Percentiles rank a stretch among this genome's conserved stretches.
These are phyloP conservation scores for Amphipoea oculea DNA, from an alignment of 2,888 invertebrate species.

Conservation along the genomic window DNA sequence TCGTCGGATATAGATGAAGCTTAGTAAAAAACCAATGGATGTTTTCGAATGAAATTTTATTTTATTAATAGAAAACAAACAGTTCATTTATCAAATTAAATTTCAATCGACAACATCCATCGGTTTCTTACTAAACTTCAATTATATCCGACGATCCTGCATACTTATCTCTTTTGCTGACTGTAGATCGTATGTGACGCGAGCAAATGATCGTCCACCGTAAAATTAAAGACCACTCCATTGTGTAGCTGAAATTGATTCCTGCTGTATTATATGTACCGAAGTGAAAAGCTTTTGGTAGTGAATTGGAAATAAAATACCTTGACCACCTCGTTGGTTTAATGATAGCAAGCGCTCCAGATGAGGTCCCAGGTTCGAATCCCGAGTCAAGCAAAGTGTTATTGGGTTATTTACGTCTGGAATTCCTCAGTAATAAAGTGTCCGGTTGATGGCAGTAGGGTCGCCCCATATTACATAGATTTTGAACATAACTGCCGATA, in stretches of 20 bases:
- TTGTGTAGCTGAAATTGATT: constrained; percentile 52
- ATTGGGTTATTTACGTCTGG: neutral
- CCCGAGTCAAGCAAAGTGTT: neutral
- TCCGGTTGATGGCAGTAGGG: neutral
- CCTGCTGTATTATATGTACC: constrained; percentile 16
- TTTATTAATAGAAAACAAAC: too few relatives aligned
- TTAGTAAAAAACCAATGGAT: too few relatives aligned
- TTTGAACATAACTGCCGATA: neutral
- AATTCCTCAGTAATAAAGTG: neutral
- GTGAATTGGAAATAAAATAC: neutral
- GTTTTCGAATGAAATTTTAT: too few relatives aligned
- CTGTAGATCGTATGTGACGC: constrained; percentile 9
- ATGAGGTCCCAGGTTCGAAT: neutral
- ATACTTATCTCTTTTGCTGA: too few relatives aligned
- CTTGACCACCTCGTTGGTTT: neutral
- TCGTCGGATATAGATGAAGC: too few relatives aligned
- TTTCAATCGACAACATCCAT: too few relatives aligned
- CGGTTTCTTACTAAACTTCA: too few relatives aligned
- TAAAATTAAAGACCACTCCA: constrained; percentile 57
- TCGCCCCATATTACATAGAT: neutral
- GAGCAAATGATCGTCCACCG: constrained; percentile 43
- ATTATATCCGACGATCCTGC: too few relatives aligned
- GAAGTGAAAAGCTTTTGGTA: constrained; percentile 8
- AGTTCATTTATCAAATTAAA: too few relatives aligned
- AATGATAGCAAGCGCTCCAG: neutral